A percentile compares a stretch with the other conserved stretches of the same genome.
Conservation (phyloP, 1,140 invertebrate species). For the Lasaia peninsularis region DNA sequence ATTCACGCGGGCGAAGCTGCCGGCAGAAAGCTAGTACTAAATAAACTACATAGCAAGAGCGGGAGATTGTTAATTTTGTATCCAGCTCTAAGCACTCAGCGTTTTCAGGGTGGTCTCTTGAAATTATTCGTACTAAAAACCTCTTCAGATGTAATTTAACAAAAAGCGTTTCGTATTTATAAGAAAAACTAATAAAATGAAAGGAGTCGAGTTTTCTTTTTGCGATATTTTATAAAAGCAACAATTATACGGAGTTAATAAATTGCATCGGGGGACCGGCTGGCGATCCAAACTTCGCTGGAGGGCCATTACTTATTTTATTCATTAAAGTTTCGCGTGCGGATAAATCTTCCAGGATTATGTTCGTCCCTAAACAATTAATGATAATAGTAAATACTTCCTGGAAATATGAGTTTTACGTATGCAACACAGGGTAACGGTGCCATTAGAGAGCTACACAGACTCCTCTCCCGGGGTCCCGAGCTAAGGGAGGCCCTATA, state of each 20-base stretch:
- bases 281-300: neutral
- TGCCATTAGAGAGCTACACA: too few species aligned
- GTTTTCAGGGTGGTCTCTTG: neutral
- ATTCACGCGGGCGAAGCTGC: too few species aligned
- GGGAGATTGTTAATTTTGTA: too few species aligned
- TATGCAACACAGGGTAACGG: too few species aligned
- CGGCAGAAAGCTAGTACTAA: too few species aligned
- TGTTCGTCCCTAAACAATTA: neutral
- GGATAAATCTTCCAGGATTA: neutral
- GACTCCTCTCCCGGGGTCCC: too few species aligned
- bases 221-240: constrained; percentile 1
- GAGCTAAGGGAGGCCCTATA: too few species aligned
- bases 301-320: neutral
- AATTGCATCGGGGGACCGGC: constrained; percentile 1
- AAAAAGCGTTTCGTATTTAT: constrained; percentile 6
- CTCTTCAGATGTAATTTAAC: neutral
- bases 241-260: constrained; percentile 3
- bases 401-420: too few species aligned
- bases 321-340: constrained; percentile 1
- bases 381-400: neutral
- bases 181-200: constrained; percentile 1
- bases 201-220: neutral
- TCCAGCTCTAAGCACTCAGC: too few species aligned
- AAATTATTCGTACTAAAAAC: neutral
- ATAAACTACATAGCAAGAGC: too few species aligned